Conservation (phyloP, 2,113 vertebrate genomes). For the Oryzias curvinotus region DNA sequence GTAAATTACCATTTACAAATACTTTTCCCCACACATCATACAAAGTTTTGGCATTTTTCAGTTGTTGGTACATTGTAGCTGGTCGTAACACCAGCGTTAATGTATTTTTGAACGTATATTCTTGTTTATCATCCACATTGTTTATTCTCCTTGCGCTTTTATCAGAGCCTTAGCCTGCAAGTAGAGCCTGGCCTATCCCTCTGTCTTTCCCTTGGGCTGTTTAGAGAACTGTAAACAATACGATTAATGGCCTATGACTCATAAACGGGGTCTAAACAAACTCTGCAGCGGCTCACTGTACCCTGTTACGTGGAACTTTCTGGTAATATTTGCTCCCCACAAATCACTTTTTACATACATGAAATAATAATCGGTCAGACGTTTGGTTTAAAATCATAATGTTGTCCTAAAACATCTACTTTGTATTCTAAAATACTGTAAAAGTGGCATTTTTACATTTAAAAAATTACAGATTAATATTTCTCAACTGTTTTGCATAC, state of each 20-base stretch:
- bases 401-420: too few species aligned
- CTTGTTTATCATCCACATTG: slow-evolving; percentile 17
- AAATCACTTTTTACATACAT: too few species aligned
- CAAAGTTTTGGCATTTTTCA: slow-evolving; percentile 58
- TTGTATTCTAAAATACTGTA: too few species aligned
- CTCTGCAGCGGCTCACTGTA: slow-evolving; percentile 53
- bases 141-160: slow-evolving; percentile 44
- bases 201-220: slow-evolving; percentile 55
- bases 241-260: slow-evolving; percentile 78
- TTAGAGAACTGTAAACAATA: slow-evolving; percentile 76
- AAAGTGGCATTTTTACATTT: too few species aligned
- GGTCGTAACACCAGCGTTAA: slow-evolving; percentile 24
- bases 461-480: too few species aligned
- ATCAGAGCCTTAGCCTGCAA: slow-evolving; percentile 33
- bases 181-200: slow-evolving; percentile 65
- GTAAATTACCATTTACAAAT: slow-evolving; percentile 22
- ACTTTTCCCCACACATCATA: slow-evolving; percentile 55
- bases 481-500: too few species aligned
- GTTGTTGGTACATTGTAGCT: slow-evolving; percentile 47
- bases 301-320: slow-evolving; percentile 51
- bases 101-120: slow-evolving; percentile 25
- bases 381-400: too few species aligned
- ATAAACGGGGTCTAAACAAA: slow-evolving; percentile 71
- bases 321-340: slow-evolving; percentile 50
- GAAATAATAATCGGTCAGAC: too few species aligned